These are phyloP conservation scores for Narcine bancroftii DNA, from an alignment of 2,113 vertebrate genomes.

Conservation along the genomic window DNA sequence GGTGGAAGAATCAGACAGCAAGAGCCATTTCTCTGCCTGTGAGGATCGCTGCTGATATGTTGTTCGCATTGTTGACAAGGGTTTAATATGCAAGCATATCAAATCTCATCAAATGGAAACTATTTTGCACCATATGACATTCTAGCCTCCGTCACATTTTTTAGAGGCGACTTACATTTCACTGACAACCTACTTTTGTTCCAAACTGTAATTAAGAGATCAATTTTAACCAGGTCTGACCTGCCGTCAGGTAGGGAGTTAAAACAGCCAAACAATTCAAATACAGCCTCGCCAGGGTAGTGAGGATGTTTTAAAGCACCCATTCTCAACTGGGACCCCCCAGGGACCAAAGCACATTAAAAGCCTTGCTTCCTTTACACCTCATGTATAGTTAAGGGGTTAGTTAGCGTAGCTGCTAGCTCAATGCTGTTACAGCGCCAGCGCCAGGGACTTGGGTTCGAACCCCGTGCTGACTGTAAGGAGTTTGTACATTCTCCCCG, in stretches of 20 bases:
- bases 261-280: neutral
- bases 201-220: neutral
- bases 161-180: neutral
- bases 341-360: no score
- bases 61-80: neutral
- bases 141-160: neutral
- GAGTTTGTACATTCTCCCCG: no score
- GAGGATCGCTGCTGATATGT: neutral
- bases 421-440: no score
- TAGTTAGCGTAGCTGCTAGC: no score
- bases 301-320: no score
- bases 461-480: no score
- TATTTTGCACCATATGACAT: neutral
- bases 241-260: neutral
- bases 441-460: no score
- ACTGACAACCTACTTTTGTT: neutral
- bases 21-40: neutral
- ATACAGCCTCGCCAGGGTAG: neutral
- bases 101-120: constrained; percentile 24
- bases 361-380: no score
- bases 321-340: no score
- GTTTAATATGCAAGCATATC: neutral
- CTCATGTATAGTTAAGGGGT: no score
- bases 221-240: neutral
- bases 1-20: no score